Conservation (phyloP, 1,140 invertebrate genomes). For the Camponotus vicinus region DNA sequence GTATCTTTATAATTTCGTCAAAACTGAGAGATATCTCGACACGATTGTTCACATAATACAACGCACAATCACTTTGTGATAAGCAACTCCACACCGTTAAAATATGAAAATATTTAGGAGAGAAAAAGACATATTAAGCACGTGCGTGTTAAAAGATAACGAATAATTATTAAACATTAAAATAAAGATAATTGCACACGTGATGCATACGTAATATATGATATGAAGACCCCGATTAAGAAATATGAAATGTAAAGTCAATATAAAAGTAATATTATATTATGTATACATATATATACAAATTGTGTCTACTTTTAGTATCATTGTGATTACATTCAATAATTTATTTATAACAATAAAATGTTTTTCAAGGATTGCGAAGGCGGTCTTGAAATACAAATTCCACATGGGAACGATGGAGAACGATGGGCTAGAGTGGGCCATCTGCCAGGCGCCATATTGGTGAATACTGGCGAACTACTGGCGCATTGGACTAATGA, state of each 20-base stretch:
- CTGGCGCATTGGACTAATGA: slow-evolving; percentile 92
- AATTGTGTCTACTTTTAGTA: neutral
- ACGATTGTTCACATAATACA: neutral
- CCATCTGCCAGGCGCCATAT: slow-evolving; percentile 92
- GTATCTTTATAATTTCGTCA: slow-evolving; percentile 40
- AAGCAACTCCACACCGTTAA: slow-evolving; percentile 17
- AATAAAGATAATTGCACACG: neutral
- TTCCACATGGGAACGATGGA: slow-evolving; percentile 84
- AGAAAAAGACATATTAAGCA: neutral
- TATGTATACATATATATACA: neutral
- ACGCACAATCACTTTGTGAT: slow-evolving; percentile 18
- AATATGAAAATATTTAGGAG: slow-evolving; percentile 13
- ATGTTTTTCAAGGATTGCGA: slow-evolving; percentile 87
- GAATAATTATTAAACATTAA: slow-evolving; percentile 13
- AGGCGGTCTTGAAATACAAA: slow-evolving; percentile 88
- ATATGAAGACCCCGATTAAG: neutral
- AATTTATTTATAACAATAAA: neutral
- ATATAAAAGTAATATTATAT: slow-evolving; percentile 41
- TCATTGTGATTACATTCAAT: neutral
- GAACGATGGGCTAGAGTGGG: slow-evolving; percentile 92
- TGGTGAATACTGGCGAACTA: slow-evolving; percentile 93
- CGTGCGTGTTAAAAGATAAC: slow-evolving; percentile 10
- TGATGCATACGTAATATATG: neutral
- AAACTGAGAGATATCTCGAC: slow-evolving; percentile 14
- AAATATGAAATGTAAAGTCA: slow-evolving; percentile 22